A percentile compares a stretch with the other conserved stretches of the same genome.
Conservation (phyloP, 2,113 vertebrate genomes). For the Paralichthys olivaceus region DNA sequence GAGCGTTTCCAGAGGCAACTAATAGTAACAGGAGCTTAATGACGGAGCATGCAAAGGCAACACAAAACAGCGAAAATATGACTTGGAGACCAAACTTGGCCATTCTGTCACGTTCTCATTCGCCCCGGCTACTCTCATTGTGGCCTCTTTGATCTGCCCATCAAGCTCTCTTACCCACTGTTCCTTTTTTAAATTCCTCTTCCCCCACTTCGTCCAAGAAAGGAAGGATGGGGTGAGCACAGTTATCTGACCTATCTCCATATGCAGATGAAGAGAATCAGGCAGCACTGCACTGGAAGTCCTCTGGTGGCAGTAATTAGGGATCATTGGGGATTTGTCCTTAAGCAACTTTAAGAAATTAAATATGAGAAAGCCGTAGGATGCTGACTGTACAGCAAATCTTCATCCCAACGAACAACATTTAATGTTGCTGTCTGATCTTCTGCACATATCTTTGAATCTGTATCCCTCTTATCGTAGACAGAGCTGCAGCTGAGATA, state of each 20-base stretch:
- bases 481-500: slow-evolving; percentile 30
- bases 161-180: slow-evolving; percentile 35
- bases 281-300: slow-evolving; percentile 63
- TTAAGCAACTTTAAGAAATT: slow-evolving; percentile 76
- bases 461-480: slow-evolving; percentile 24
- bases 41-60: slow-evolving; percentile 52
- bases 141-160: slow-evolving; percentile 66
- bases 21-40: slow-evolving; percentile 63
- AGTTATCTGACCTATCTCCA: slow-evolving; percentile 66
- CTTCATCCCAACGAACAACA: slow-evolving; percentile 55
- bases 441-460: slow-evolving; percentile 53
- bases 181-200: slow-evolving; percentile 22
- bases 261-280: slow-evolving; percentile 56
- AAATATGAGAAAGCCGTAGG: slow-evolving; percentile 52
- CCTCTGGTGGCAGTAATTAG: slow-evolving; percentile 78
- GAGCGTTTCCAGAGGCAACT: slow-evolving; percentile 53
- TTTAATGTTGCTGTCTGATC: slow-evolving; percentile 69
- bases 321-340: slow-evolving; percentile 78
- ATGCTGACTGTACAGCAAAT: slow-evolving; percentile 60
- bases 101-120: slow-evolving; percentile 43
- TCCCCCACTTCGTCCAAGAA: slow-evolving; percentile 22
- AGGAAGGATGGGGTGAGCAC: background rate
- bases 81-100: slow-evolving; percentile 48
- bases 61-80: slow-evolving; percentile 38
- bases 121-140: slow-evolving; percentile 38